Evolutionary conservation across 2,113 vertebrate species (phyloP), one percentile per base, ranked within the genome.

Genomic region (Junco hyemalis): DNA sequence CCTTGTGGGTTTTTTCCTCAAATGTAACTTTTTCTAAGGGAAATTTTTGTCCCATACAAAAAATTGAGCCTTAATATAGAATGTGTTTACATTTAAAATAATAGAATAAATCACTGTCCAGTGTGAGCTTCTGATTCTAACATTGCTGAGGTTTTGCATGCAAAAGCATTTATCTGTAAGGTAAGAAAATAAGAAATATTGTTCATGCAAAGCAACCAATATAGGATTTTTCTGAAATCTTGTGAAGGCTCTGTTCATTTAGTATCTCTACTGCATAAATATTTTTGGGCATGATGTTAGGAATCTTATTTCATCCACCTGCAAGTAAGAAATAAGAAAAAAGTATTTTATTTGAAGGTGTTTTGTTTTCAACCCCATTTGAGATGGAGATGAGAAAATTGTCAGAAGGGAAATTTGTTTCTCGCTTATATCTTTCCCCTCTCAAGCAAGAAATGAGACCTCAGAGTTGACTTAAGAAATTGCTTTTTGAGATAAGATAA

Each of bases 401-500:
- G 72, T 86, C 68, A 86, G 76, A 65, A 50, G 33, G 9, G 66
- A 83, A 83, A 90, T 88, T 66, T 93, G 9, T 59, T 95, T 90
- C 47, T 25, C 1, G 1, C 15, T 70, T 38, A 8, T 73, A 73
- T 88, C 56, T 74, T 77, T 88, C 33, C 15, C 40, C 18, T 74
- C 60, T 63, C 47, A 64, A 56, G 51, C 44, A 66, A 91, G 65
- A 86, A 83, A 64, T 74, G n/a, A 86, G 44, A 83, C 29, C 51
- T 92, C 26, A 50, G 54, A 50, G 16, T 56, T 92, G 44, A 86
- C 88, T 80, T 50, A 70, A 83, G 35, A 80, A 92, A 88, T 88
- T 86, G 38, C 12, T 86, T 92, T 86, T 84, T 5, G 5, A 82
- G 80, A 40, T 77, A 77, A 92, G 63, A 77, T 68, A 65, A 96